Percentiles rank a stretch among this genome's conserved stretches.
Conservation (phyloP, 2,797 vertebrate genomes). For the Poecilia gillii region DNA sequence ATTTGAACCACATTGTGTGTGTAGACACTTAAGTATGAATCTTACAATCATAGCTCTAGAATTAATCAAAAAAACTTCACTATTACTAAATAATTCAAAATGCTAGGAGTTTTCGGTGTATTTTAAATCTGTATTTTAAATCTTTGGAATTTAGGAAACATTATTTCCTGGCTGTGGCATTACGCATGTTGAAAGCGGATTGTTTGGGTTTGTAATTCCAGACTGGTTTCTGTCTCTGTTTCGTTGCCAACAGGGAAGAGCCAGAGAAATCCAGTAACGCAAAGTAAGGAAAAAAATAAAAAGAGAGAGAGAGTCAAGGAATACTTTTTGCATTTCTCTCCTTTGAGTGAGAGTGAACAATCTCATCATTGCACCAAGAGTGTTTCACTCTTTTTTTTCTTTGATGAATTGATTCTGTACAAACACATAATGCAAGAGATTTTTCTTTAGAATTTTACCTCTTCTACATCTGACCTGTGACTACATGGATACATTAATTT, state of each 20-base stretch:
- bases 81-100: neutral
- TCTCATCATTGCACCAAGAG: neutral
- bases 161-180: neutral
- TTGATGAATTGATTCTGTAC: neutral
- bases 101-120: neutral
- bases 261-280: conserved; percentile 3
- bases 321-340: conserved; percentile 17
- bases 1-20: neutral
- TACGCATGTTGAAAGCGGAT: neutral
- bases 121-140: no score
- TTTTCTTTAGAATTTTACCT: neutral
- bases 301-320: conserved; percentile 10
- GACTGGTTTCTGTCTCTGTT: conserved; percentile 58
- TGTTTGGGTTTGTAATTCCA: conserved; percentile 25
- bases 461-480: neutral
- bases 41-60: neutral
- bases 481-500: neutral
- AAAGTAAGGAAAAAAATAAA: conserved; percentile 27
- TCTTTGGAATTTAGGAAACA: neutral
- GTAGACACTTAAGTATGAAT: neutral
- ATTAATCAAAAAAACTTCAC: neutral
- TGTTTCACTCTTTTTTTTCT: neutral
- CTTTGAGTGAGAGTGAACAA: neutral
- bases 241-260: conserved; percentile 45
- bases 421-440: neutral